phyloP scores from a whole-genome alignment of 1,140 invertebrate species.

The Ceratina japonica region DNA sequence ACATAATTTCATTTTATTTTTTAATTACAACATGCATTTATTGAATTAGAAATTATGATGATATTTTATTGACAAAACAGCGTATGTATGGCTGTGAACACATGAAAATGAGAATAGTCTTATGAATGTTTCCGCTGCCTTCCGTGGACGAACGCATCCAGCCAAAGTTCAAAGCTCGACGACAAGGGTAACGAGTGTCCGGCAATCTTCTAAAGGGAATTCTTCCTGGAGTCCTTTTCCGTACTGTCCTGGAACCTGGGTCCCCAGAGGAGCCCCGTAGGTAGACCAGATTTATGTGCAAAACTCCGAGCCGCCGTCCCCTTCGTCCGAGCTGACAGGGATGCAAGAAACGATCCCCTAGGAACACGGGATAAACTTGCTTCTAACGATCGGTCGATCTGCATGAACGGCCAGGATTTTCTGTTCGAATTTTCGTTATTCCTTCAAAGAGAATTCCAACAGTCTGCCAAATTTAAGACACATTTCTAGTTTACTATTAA shows the following conservation, averaged over 20 bases:
- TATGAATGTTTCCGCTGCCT: too few species aligned
- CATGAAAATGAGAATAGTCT: not conserved
- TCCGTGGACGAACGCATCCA: not conserved
- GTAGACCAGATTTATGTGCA: slow-evolving; percentile 79
- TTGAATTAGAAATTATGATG: too few species aligned
- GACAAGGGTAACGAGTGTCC: slow-evolving; percentile 54
- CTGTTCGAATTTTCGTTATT: slow-evolving; percentile 14
- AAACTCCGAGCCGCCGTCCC: slow-evolving; percentile 72
- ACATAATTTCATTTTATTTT: too few species aligned
- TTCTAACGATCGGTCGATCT: slow-evolving; percentile 71
- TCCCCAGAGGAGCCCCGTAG: slow-evolving; percentile 74
- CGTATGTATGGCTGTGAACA: not conserved
- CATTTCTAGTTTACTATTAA: too few species aligned
- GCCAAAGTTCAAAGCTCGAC: slow-evolving; percentile 61
- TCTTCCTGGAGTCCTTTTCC: slow-evolving; percentile 75
- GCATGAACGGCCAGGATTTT: slow-evolving; percentile 60
- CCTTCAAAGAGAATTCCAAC: not conserved
- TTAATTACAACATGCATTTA: too few species aligned
- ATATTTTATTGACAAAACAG: not conserved
- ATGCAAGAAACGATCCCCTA: slow-evolving; percentile 76
- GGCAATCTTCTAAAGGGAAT: slow-evolving; percentile 77
- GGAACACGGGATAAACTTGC: slow-evolving; percentile 76
- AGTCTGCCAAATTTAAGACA: not conserved
- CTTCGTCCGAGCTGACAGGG: slow-evolving; percentile 72
- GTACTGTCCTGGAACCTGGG: slow-evolving; percentile 69